Base-by-base conservation (phyloP, 2,797 vertebrate species). In the Lagocephalus sceleratus region DNA sequence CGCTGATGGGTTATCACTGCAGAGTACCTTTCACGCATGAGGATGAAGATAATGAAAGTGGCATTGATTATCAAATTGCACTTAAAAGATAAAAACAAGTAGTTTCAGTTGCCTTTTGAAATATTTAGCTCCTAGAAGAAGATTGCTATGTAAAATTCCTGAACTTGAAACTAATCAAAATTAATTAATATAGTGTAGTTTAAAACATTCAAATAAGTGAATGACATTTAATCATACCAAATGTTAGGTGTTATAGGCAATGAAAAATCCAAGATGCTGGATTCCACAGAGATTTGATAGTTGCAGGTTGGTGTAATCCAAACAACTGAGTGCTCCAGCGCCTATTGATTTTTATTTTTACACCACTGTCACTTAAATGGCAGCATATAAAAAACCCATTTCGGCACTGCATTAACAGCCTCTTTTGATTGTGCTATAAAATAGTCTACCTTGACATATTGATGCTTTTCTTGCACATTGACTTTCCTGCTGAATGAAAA, bases 1-100 rank as follows among this genome's bases (percentile, higher is more conserved):
- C 90, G 80, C 1, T 62, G 71, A 39, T 75, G 81, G 20, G 85
- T 91, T 57, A 93, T 79, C 54, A 89, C 48, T 0, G 50, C 45
- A n/a, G 68, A 62, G 47, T 92, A 93, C 63, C 92, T 61, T 42
- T 60, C 65, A 82, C 22, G 70, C 51, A 64, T 23, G 38, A n/a
- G 8, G 22, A 39, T 19, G 16, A 19, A 19, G 16, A 19, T 2
- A n/a, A n/a, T 17, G 7, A 42, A 6, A n/a, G 15, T 19, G 16
- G 19, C n/a, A 42, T 2, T 10, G 6, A 4, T 42, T 17, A n/a
- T 17, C 19, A 17, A 17, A 42, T 42, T 42, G 16, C 40, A 35
- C n/a, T 42, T n/a, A 2, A 41, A 17, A 41, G 40, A 41, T 16
- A 42, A 42, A 42, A 8, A 10, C 16, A 42, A 42, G 40, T 17